Evolutionary conservation across 37 sponge, comb jelly and placozoan species (phyloP).

Genomic region (Oopsacas minuta): DNA sequence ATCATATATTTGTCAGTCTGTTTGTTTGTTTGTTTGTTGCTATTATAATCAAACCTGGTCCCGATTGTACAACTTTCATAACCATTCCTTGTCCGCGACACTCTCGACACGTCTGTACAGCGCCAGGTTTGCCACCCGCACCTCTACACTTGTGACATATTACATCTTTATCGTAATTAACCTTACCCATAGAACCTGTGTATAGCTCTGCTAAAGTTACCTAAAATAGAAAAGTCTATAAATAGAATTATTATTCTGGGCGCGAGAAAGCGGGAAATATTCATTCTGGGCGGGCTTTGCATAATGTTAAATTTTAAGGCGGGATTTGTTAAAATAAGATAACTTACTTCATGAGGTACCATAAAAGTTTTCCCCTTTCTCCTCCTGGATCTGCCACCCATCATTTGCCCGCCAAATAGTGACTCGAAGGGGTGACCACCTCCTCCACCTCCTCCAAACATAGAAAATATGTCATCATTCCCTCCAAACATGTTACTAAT

Average conservation of each 20-base stretch:
- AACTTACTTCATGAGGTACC: slow-evolving; percentile 7
- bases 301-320: too few species aligned
- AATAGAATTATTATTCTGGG: too few species aligned
- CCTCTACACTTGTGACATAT: slow-evolving; percentile 9
- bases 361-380: slow-evolving; percentile 7
- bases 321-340: not conserved
- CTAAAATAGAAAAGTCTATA: not conserved
- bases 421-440: not conserved
- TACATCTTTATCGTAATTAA: not conserved
- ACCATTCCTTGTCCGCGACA: slow-evolving; percentile 68
- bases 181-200: not conserved
- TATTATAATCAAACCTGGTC: slow-evolving; percentile 14
- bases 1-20: not conserved
- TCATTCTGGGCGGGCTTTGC: too few species aligned
- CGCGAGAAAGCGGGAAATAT: too few species aligned
- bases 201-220: not conserved
- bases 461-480: not conserved
- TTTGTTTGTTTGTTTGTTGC: not conserved
- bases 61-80: not conserved
- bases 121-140: slow-evolving; percentile 68
- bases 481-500: not conserved
- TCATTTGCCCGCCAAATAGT: not conserved
- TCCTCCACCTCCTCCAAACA: not conserved
- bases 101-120: slow-evolving; percentile 44
- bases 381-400: not conserved